Conservation (phyloP, 2,888 invertebrate genomes). For the Pammene aurita region DNA sequence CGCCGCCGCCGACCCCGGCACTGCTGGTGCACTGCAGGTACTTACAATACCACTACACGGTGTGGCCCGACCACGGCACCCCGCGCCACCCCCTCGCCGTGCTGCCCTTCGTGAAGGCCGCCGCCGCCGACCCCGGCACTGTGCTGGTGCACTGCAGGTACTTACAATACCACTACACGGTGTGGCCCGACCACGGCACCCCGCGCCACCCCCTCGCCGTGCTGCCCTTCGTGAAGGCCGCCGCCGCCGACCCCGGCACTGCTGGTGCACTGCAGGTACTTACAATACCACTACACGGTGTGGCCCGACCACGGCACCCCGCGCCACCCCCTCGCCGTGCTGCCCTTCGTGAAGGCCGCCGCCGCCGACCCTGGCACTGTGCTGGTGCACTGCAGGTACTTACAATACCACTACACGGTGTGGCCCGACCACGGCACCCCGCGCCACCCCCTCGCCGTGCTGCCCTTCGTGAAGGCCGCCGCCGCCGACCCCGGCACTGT, state of each 20-base stretch:
- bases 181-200: constrained; percentile 99
- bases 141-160: constrained; percentile 98
- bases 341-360: constrained; percentile 96
- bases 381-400: constrained; percentile 98
- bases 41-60: constrained; percentile 99
- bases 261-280: constrained; percentile 99
- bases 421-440: constrained; percentile 99
- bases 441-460: constrained; percentile 95
- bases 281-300: constrained; percentile 99
- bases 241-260: constrained; percentile 92
- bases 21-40: constrained; percentile 98
- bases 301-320: constrained; percentile 99
- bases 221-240: constrained; percentile 95
- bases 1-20: constrained; percentile 93
- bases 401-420: constrained; percentile 99
- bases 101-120: constrained; percentile 95
- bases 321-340: constrained; percentile 95
- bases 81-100: constrained; percentile 97
- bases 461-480: constrained; percentile 96
- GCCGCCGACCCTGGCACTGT: constrained; percentile 94
- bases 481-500: constrained; percentile 94
- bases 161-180: constrained; percentile 99
- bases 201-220: constrained; percentile 97
- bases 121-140: constrained; percentile 92
- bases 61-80: constrained; percentile 99